phyloP scores from a whole-genome alignment of 2,797 vertebrate species.

The Harpagifer antarcticus region DNA sequence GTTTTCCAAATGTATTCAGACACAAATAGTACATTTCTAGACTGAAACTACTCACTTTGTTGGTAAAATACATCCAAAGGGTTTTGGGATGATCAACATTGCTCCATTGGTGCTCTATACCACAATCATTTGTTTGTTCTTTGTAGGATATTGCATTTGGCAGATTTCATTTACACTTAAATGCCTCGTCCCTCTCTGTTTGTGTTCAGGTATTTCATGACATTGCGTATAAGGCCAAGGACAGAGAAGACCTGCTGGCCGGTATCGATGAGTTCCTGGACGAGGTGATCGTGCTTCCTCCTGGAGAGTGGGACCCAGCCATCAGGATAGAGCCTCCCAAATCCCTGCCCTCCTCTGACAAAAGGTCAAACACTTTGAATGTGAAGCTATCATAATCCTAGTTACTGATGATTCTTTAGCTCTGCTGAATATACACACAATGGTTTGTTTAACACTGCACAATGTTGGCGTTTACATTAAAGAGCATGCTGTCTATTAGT shows the following conservation, averaged over 20 bases:
- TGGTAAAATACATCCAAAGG: neutral
- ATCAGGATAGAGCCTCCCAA: slow-evolving; percentile 99
- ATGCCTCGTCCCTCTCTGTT: slow-evolving; percentile 10
- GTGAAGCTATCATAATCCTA: neutral
- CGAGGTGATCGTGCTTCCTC: slow-evolving; percentile 98
- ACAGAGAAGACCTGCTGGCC: slow-evolving; percentile 95
- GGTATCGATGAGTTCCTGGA: slow-evolving; percentile 99
- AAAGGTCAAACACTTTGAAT: slow-evolving; percentile 85
- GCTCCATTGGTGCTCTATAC: neutral
- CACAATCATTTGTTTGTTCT: neutral
- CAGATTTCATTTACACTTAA: slow-evolving; percentile 35
- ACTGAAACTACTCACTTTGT: neutral
- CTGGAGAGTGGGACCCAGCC: slow-evolving; percentile 97
- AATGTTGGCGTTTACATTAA: neutral
- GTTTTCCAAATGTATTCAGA: neutral
- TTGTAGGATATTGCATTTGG: neutral
- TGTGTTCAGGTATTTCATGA: slow-evolving; percentile 94
- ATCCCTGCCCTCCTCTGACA: slow-evolving; percentile 94
- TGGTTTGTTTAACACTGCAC: neutral
- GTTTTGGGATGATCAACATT: no score
- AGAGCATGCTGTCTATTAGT: neutral
- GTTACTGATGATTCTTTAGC: neutral
- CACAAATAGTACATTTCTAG: neutral
- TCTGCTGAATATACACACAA: neutral
- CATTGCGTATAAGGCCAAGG: slow-evolving; percentile 98